These are phyloP conservation scores for Trissolcus basalis DNA, from an alignment of 1,140 invertebrate species.

Conservation along the genomic window DNA sequence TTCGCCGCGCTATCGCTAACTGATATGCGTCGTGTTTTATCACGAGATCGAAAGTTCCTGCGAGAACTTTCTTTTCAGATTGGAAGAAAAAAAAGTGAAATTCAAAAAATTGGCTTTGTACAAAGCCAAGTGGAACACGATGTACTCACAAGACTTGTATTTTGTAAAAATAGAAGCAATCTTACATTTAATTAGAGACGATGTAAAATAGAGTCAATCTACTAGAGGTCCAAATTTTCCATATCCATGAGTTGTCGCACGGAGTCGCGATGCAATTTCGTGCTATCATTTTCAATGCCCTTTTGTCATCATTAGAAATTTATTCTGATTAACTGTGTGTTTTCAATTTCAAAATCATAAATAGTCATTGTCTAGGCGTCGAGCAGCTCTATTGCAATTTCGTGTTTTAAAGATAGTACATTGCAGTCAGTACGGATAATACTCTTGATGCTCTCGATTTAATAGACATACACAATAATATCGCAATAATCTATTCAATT, in stretches of 20 bases:
- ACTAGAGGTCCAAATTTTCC: no score
- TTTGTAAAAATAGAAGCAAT: no score
- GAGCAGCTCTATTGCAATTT: background rate
- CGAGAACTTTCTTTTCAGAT: background rate
- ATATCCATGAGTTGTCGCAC: no score
- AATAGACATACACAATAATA: background rate
- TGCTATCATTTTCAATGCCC: background rate
- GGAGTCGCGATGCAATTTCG: no score
- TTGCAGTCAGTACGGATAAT: no score
- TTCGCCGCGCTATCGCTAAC: background rate
- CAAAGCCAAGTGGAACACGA: background rate
- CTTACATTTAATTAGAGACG: no score
- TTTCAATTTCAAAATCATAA: background rate
- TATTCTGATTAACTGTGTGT: background rate
- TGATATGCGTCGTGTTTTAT: background rate
- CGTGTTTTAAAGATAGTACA: no score
- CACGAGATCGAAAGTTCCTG: no score
- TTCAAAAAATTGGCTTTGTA: background rate
- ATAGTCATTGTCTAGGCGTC: slow-evolving; percentile 19
- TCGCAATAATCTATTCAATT: no score
- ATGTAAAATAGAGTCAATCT: no score
- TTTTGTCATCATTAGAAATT: background rate
- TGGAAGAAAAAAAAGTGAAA: background rate
- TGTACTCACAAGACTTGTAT: no score
- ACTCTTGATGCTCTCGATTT: background rate